Conservation (phyloP, 2,797 vertebrate species). For the Coilia nasus region DNA sequence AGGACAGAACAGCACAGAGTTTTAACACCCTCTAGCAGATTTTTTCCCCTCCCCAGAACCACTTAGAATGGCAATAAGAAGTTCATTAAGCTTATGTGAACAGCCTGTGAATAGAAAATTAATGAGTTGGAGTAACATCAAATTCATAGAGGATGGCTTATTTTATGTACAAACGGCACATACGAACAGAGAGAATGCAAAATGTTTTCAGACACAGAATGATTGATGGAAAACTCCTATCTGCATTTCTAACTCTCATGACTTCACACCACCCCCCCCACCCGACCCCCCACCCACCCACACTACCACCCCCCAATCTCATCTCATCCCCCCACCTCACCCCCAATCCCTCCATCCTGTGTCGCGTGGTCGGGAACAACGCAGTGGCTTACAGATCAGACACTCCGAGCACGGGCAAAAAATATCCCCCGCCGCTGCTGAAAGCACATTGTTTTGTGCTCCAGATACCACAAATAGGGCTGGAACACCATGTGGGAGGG, state of each 20-base stretch:
- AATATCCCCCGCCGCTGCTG: not conserved
- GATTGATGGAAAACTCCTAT: constrained; percentile 9
- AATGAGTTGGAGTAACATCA: constrained; percentile 47
- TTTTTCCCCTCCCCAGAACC: constrained; percentile 26
- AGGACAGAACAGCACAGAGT: not conserved
- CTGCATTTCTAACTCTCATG: not conserved
- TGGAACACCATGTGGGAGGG: not conserved
- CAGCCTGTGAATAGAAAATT: constrained; percentile 47
- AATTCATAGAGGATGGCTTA: constrained; percentile 40
- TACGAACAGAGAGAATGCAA: constrained; percentile 29
- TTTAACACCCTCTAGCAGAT: constrained; percentile 41
- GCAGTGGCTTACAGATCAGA: not conserved
- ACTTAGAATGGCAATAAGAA: constrained; percentile 48
- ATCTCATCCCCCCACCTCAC: no score
- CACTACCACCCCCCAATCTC: no score
- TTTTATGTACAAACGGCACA: constrained; percentile 45
- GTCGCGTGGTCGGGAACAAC: not conserved
- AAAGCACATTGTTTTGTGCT: constrained; percentile 1
- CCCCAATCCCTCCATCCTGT: not conserved
- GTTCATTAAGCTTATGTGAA: constrained; percentile 52
- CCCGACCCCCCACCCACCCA: no score
- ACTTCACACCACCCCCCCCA: no score
- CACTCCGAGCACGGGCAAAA: not conserved
- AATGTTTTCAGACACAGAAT: constrained; percentile 20
- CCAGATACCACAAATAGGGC: not conserved